Base-by-base conservation (phyloP, 2,888 invertebrate genomes). In the Diabrotica balteata region DNA sequence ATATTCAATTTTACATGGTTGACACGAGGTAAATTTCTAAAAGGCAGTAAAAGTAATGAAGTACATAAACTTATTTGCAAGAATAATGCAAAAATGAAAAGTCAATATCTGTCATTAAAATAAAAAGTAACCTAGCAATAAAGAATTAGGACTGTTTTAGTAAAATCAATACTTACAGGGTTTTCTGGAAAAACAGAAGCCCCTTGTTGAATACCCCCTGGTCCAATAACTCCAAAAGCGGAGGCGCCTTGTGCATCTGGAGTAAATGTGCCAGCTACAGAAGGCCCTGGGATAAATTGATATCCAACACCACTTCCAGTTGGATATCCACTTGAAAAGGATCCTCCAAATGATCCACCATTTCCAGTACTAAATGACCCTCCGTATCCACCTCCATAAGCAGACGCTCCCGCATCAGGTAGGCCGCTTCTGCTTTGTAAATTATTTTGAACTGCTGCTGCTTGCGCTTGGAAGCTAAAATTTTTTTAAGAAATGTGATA, bases 171-270 rank as follows among this genome's bases (percentile, higher is more conserved):
- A 77, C 85, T 85, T 84, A 91, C 91, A 58, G 88, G 86, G 82
- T 90, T 90, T 71, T 83, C 82, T 1, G 91, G 91, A 74, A 80
- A 87, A 45, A 91, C 86, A 7, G 82, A 82, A 42, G 90, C 90
- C 1, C 87, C 82, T 76, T 91, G 91, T 60, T 86, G 86, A 11
- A 82, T 81, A 68, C 84, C 89, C 22, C 83, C 85, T 0, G 89
- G 87, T 42, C 88, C 88, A 57, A 86, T 82, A 1, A 85, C 83
- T 0, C 87, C 89, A 50, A 86, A 82, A 1, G 91, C 88, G 53
- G 81, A 85, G 0, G 90, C 89, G 81, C 69, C 80, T 59, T 78
- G 79, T 10, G 69, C 72, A 52, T 52, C 52, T 7, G 59, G 49
- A 45, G 54, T 53, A 22, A 54, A 57, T 7, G 7, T 22, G 11